phyloP scores from a whole-genome alignment of 2,888 invertebrate genomes.

The Cephonodes hylas region DNA sequence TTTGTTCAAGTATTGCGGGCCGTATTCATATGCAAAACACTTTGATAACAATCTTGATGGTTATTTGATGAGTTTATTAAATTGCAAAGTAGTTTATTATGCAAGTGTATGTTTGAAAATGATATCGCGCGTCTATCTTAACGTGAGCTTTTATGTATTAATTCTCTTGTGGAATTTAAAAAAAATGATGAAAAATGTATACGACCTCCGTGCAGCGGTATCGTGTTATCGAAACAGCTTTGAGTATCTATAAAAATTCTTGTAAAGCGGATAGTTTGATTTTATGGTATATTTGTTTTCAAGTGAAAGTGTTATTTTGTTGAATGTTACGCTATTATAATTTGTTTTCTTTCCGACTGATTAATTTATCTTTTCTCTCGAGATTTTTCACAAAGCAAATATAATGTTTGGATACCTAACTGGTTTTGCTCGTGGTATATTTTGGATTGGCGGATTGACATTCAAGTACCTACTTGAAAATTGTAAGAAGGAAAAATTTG shows the following conservation, averaged over 20 bases:
- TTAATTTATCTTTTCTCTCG: too few relatives aligned
- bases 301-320: neutral
- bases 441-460: too few relatives aligned
- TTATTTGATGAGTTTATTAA: conserved; percentile 61
- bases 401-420: too few relatives aligned
- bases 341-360: neutral
- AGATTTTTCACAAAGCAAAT: too few relatives aligned
- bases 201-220: neutral
- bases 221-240: neutral
- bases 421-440: too few relatives aligned
- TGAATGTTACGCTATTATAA: neutral
- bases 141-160: conserved; percentile 3
- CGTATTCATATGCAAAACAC: conserved; percentile 53
- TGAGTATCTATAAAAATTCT: neutral
- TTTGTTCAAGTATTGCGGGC: conserved; percentile 58
- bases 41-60: conserved; percentile 45
- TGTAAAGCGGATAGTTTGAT: neutral
- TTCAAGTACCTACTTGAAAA: too few relatives aligned
- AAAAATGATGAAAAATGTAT: neutral
- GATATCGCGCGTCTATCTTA: conserved; percentile 1
- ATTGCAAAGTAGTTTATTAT: conserved; percentile 39
- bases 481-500: too few relatives aligned
- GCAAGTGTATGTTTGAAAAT: conserved; percentile 20
- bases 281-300: neutral
- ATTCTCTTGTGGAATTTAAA: conserved; percentile 14